Evolutionary conservation across 1,140 invertebrate species (phyloP).

Genomic region (Pinna nobilis): DNA sequence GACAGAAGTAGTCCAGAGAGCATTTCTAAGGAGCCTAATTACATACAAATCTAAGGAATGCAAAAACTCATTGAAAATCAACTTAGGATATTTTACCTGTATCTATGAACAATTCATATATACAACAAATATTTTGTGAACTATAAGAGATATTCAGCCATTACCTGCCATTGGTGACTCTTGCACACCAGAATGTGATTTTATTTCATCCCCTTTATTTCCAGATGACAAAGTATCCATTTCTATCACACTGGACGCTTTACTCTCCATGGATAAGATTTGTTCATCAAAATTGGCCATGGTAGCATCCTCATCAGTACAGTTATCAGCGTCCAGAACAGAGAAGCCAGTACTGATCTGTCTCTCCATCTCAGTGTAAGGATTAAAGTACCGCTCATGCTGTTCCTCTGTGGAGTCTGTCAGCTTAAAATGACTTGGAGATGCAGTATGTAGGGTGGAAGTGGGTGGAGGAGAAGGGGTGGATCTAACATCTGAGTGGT

Average conservation of each 20-base stretch:
- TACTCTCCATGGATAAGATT: slow-evolving; percentile 10
- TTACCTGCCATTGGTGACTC: background rate
- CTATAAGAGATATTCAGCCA: too few species aligned
- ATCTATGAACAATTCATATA: too few species aligned
- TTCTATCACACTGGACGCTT: background rate
- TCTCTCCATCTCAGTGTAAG: background rate
- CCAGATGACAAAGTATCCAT: background rate
- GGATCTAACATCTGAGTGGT: too few species aligned
- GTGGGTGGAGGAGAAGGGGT: background rate
- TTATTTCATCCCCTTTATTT: slow-evolving; percentile 1
- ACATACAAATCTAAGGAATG: too few species aligned
- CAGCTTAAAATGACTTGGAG: background rate
- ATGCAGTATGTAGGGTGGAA: background rate
- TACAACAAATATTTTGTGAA: too few species aligned
- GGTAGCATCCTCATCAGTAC: background rate
- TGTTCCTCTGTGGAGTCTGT: too few species aligned
- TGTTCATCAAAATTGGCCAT: slow-evolving; percentile 34
- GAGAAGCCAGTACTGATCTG: slow-evolving; percentile 10
- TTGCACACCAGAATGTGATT: background rate
- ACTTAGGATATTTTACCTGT: too few species aligned
- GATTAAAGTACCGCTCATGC: too few species aligned
- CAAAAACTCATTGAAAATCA: too few species aligned
- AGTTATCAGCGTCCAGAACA: background rate
- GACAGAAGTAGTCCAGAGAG: too few species aligned
- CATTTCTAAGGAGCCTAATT: too few species aligned